Conservation (phyloP, 30 jellyfish, hydroid and myxozoan genomes). For the Phacellophora camtschatica region DNA sequence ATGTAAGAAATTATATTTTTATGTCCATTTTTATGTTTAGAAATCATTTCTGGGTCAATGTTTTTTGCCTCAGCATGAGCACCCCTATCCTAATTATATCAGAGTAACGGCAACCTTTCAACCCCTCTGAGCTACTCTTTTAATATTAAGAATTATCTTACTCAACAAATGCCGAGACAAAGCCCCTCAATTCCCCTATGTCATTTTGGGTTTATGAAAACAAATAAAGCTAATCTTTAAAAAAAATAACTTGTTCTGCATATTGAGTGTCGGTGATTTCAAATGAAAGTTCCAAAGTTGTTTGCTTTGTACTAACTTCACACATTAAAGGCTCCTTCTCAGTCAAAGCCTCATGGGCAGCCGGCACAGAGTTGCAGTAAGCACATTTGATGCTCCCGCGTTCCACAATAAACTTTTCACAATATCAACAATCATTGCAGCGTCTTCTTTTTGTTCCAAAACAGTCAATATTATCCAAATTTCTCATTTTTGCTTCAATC, state of each 20-base stretch:
- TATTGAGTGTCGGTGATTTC: not conserved
- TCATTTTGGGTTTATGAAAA: not conserved
- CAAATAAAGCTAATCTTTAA: not conserved
- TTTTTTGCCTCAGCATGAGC: no score
- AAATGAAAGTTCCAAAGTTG: not conserved
- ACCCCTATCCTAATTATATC: no score
- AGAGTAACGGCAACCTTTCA: no score
- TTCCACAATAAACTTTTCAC: not conserved
- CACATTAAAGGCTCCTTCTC: not conserved
- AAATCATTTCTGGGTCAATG: no score
- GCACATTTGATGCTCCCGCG: constrained; percentile 19
- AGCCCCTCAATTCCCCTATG: no score
- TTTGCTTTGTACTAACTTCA: not conserved
- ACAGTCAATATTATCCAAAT: not conserved
- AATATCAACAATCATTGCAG: not conserved
- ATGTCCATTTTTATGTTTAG: no score
- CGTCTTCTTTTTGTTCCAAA: not conserved
- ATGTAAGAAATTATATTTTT: no score
- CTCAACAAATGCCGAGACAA: no score
- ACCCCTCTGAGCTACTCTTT: no score
- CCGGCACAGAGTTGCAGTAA: constrained; percentile 31
- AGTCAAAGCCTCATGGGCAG: not conserved
- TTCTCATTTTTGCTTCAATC: not conserved
- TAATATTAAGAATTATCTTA: no score
- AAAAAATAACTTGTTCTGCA: not conserved